phyloP scores from a whole-genome alignment of 2,888 invertebrate genomes.

The Zootermopsis nevadensis region DNA sequence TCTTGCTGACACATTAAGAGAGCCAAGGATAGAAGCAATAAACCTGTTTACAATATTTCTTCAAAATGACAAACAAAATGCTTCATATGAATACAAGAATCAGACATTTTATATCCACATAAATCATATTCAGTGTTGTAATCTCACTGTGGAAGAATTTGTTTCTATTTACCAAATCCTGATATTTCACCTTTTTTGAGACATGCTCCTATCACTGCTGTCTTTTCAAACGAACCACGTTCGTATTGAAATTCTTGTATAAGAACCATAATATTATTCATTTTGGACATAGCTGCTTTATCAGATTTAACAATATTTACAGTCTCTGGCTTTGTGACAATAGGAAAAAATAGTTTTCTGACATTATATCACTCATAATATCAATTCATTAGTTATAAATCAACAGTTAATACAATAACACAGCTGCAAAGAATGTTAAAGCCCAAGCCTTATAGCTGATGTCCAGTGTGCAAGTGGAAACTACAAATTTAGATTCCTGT shows the following conservation, averaged over 20 bases:
- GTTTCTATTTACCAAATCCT: not conserved
- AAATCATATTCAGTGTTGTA: not conserved
- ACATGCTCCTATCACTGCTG: not conserved
- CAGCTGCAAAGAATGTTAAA: constrained; percentile 17
- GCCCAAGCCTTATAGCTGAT: not conserved
- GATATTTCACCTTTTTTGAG: not conserved
- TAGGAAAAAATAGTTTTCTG: not conserved
- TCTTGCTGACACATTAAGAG: not conserved
- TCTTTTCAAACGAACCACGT: not conserved
- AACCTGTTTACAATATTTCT: constrained; percentile 1
- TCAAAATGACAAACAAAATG: not conserved
- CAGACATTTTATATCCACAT: constrained; percentile 23
- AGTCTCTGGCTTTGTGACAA: constrained; percentile 11
- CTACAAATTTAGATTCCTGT: not conserved
- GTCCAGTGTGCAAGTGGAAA: not conserved
- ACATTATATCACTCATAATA: not conserved
- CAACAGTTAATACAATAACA: constrained; percentile 25
- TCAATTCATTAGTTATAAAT: constrained; percentile 11
- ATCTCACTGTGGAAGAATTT: not conserved
- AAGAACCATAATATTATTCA: constrained; percentile 10
- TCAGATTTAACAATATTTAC: constrained; percentile 20
- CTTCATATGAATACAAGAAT: constrained; percentile 14
- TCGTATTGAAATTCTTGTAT: not conserved
- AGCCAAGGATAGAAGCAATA: constrained; percentile 23
- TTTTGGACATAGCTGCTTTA: constrained; percentile 31